phyloP scores from a whole-genome alignment of 2,113 vertebrate species.

The Triplophysa rosa region DNA sequence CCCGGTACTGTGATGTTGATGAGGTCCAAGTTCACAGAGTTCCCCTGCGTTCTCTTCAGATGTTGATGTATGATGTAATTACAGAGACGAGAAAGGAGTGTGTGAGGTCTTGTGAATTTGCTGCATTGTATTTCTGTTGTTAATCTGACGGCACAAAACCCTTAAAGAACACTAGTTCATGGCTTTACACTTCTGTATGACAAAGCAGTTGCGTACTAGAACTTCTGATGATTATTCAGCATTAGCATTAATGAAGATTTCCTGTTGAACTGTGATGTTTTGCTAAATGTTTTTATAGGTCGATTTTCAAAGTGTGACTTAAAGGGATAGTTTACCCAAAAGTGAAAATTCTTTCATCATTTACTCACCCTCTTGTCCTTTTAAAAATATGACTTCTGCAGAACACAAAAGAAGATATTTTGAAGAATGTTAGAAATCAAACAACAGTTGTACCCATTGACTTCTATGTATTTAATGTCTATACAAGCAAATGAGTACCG shows the following conservation, averaged over 20 bases:
- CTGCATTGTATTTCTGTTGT: slow-evolving; percentile 14
- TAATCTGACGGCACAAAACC: background rate
- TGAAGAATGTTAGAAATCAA: too few relatives aligned
- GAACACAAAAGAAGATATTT: too few relatives aligned
- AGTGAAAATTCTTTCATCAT: too few relatives aligned
- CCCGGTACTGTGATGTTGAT: background rate
- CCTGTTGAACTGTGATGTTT: slow-evolving; percentile 3
- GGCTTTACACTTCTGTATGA: background rate
- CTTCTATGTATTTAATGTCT: too few relatives aligned
- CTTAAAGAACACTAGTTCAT: background rate
- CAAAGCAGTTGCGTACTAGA: slow-evolving; percentile 1
- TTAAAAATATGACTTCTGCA: too few relatives aligned
- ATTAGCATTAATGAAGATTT: slow-evolving; percentile 4
- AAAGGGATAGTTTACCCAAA: background rate
- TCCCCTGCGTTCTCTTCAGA: background rate
- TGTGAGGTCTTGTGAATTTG: slow-evolving; percentile 10
- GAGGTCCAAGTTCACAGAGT: background rate
- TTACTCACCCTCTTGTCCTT: too few relatives aligned
- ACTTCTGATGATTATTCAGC: slow-evolving; percentile 4
- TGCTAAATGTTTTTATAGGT: slow-evolving; percentile 2
- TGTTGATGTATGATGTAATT: slow-evolving; percentile 26
- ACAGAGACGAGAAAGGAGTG: background rate
- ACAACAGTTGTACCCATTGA: too few relatives aligned
- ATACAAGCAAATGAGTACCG: too few relatives aligned
- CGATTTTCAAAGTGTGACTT: background rate